Base-by-base conservation (phyloP, 2,888 invertebrate genomes). In the Apocheima hispidaria region DNA sequence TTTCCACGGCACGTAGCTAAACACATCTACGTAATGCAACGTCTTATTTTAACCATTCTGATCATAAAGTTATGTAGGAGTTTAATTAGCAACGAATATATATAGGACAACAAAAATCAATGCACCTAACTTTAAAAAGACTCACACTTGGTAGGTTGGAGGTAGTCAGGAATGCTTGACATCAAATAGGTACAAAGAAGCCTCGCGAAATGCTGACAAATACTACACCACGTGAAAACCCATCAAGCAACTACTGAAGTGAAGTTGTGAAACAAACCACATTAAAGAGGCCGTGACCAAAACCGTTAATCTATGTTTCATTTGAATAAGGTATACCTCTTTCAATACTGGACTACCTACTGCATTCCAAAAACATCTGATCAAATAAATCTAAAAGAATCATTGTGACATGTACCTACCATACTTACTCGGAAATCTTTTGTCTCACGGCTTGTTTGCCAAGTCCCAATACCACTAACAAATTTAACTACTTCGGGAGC, bases 321-420 rank as follows among this genome's bases (percentile, higher is more conserved):
- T 71, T 72, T 69, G 75, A 74, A 70, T 71, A 79, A 79, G 38
- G 54, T 52, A 78, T 58, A 56, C 65, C 59, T 69, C 62, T 73
- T 75, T 64, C 71, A 70, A 73, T 75, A 78, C 67, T 74, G 70
- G 71, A 72, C 76, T 72, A 72, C 75, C 76, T 72, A 72, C 75
- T 78, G 78, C 82, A 84, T 83, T 82, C 81, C 78, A 66, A 72
- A 77, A 79, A 82, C 92, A 91, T 70, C 89, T 91, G 91, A 82
- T 82, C 79, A 88, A 90, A 91, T 87, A 90, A 91, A 91, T 91
- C 91, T 83, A 86, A 74, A 75, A 74, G 69, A 78, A 74, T 77
- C 75, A 70, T 69, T 71, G 65, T 61, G 49, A 61, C 57, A 61
- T 51, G 60, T 56, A 54, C 41, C 21, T n/a, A 46, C 63, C 28